These are phyloP conservation scores for Thecophora atra DNA, from an alignment of 2,888 invertebrate genomes.

Conservation along the genomic window DNA sequence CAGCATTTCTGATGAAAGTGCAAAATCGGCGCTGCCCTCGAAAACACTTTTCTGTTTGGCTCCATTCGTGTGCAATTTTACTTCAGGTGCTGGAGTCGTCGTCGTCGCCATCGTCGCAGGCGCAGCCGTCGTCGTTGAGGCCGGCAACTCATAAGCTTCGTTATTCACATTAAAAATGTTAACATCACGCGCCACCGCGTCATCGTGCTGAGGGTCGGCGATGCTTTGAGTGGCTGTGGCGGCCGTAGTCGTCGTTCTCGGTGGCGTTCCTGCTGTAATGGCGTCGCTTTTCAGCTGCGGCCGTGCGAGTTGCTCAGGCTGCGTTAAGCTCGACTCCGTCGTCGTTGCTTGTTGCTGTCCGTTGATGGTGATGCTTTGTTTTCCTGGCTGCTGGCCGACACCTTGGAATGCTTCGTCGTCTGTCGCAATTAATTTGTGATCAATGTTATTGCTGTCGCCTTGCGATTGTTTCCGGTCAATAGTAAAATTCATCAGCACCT, in stretches of 20 bases:
- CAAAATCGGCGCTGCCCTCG: conserved; percentile 22
- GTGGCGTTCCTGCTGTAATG: conserved; percentile 32
- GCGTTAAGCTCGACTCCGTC: conserved; percentile 38
- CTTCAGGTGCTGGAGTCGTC: conserved; percentile 13
- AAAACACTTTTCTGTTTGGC: not conserved
- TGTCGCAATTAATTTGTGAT: conserved; percentile 36
- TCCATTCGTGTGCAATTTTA: not conserved
- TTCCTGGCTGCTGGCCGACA: conserved; percentile 27
- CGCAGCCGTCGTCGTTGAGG: conserved; percentile 31
- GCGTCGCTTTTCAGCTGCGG: conserved; percentile 45
- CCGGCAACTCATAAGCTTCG: conserved; percentile 39
- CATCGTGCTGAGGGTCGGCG: conserved; percentile 36
- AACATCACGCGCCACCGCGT: conserved; percentile 46
- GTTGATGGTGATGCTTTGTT: not conserved
- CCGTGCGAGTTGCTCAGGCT: conserved; percentile 49
- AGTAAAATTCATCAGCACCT: conserved; percentile 53
- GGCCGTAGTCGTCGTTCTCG: conserved; percentile 22
- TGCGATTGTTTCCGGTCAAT: conserved; percentile 49
- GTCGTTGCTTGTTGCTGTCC: conserved; percentile 33
- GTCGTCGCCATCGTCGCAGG: conserved; percentile 20
- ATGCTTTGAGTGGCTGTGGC: conserved; percentile 28
- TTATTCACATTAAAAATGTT: conserved; percentile 57
- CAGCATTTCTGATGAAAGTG: conserved; percentile 24
- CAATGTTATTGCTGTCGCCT: conserved; percentile 45
- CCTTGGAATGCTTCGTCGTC: conserved; percentile 26